Evolutionary conservation across 2,888 invertebrate species (phyloP), one percentile per base, ranked within the genome.

Genomic region (Pollenia labialis): DNA sequence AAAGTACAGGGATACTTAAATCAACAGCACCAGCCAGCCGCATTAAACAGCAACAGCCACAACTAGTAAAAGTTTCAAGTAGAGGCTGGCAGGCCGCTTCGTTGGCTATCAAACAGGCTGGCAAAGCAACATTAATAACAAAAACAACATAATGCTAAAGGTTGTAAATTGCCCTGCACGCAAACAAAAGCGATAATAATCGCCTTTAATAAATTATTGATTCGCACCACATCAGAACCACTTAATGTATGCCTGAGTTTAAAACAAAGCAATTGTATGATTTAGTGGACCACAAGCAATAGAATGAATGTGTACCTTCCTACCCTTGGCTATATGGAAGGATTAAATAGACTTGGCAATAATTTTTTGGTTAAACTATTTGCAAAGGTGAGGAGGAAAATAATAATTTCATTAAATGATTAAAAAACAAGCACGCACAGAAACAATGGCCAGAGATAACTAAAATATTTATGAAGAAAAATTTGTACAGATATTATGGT

Each of bases 161-260:
- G 4, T 40, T 11, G 11, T 64, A 64, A 64, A 44, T 44, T 64
- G 46, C 64, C 44, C 64, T 32, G 32, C 86, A 86, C 80, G 87
- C 88, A 89, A 87, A 87, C 82, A 74, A 76, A 85, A 84, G 81
- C 85, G 85, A 87, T 86, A 81, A 87, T 88, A 88, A 89, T 87
- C 85, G 84, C 83, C 87, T 88, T 89, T 87, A 88, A 89, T 89
- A 88, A 89, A 89, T 89, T 88, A 89, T 89, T 87, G 87, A 89
- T 88, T 89, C 79, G 58, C 85, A 75, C 58, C 80, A 32, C 32
- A 85, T 16, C 75, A 14, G 40, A 74, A 50, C n/a, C 52, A 71
- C 8, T 23, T 12, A 62, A 16, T 64, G 46, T 44, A 42, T 52
- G 46, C 40, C 42, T 11, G 18, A 12, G 12, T 16, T 71, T 0